Percentiles rank a stretch among this genome's conserved stretches.
phyloP scores from a whole-genome alignment of 2,113 vertebrate genomes.

The Hippopotamus amphibius region DNA sequence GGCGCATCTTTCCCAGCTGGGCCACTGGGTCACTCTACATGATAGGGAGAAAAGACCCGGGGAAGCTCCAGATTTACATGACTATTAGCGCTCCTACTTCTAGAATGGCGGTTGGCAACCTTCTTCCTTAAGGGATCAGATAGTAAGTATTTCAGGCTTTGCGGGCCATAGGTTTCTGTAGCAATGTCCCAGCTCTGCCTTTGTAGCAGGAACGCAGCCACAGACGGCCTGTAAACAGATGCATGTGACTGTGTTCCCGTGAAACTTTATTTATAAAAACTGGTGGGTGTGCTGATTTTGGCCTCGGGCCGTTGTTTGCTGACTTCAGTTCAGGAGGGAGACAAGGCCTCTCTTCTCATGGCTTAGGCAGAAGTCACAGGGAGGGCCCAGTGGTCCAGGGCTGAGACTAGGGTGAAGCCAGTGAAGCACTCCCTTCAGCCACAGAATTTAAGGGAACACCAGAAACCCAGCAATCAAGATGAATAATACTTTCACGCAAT shows the following conservation, averaged over 20 bases:
- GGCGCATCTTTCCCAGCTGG: neutral
- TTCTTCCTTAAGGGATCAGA: neutral
- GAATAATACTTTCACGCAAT: neutral
- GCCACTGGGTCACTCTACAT: neutral
- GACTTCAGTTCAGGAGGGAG: neutral
- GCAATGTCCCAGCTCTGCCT: neutral
- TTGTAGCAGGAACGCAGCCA: neutral
- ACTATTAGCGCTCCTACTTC: neutral
- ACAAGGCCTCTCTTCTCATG: neutral
- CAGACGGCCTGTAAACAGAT: neutral
- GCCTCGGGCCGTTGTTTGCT: neutral
- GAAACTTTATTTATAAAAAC: neutral
- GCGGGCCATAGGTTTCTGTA: neutral
- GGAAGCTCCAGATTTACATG: neutral
- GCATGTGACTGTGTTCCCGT: neutral
- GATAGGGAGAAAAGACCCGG: neutral
- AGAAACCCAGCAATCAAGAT: neutral
- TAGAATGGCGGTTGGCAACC: neutral
- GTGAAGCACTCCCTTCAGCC: neutral
- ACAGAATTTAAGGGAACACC: neutral
- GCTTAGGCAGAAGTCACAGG: neutral
- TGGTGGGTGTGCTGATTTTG: neutral
- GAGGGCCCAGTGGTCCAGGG: neutral
- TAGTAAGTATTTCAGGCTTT: neutral
- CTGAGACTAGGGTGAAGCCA: neutral